Base-by-base conservation (phyloP, 2,888 invertebrate species). In the Epistrophella euchroma region DNA sequence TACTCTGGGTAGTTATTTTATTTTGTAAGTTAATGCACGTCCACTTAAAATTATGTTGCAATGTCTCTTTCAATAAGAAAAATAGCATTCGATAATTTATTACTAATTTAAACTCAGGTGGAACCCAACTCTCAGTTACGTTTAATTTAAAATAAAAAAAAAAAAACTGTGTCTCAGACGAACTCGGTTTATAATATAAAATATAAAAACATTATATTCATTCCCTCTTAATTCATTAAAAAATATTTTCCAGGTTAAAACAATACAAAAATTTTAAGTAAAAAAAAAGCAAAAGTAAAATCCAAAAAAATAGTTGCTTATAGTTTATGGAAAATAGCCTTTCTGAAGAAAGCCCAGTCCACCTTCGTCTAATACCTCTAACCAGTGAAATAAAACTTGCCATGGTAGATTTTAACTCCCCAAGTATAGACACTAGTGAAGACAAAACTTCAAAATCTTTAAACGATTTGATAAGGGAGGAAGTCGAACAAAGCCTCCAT, bases 241-340 rank as follows among this genome's bases (percentile, higher is more conserved):
- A 17, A 43, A 43, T n/a, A 11, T 7, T 28, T 28, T 62, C 13
- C 1, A 45, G 13, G 6, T 1, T 45, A 25, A 62, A 62, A 28
- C 43, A 55, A 35, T 3, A 25, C 10, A 28, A 84, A 84, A 84
- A 84, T 84, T 79, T 55, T 40, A 11, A 68, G 76, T 80, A 4
- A 32, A 37, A 45, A 40, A 47, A 35, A 56, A 22, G 4, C 37
- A 43, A 72, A 55, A 56, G 0, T 3, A 37, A 64, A 5, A 64
- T 4, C 15, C 13, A 15, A 70, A 64, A 22, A 50, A 35, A 40
- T 35, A 9, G 37, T 15, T 37, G 10, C 22, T 71, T 47, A 25
- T 52, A 25, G 68, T 80, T 76, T 85, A 85, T 85, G 84, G 84
- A 85, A 85, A 85, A 55, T n/a, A 80, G 35, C 35, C 47, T n/a